These are phyloP conservation scores for Chelonoidis abingdonii DNA, from an alignment of 2,113 vertebrate genomes.

Conservation along the genomic window DNA sequence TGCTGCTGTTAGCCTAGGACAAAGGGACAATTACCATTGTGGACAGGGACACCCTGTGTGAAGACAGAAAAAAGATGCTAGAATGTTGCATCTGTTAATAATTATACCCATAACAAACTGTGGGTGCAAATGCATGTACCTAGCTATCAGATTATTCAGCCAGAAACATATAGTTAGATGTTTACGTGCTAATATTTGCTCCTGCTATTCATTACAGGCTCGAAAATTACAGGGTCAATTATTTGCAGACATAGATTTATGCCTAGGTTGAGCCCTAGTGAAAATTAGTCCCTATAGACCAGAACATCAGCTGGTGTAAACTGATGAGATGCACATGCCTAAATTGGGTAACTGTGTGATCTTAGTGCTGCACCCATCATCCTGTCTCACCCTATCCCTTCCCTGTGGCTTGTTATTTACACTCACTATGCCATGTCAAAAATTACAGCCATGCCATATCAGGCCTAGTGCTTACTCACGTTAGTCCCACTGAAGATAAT, in stretches of 20 bases:
- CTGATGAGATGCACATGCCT: neutral
- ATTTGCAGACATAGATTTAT: neutral
- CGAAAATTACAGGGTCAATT: neutral
- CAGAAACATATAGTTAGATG: neutral
- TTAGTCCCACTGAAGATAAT: neutral
- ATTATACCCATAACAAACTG: neutral
- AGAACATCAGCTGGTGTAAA: neutral
- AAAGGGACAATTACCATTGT: neutral
- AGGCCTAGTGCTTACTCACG: neutral
- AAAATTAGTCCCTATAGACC: neutral
- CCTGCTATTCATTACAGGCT: neutral
- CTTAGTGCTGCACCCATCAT: neutral
- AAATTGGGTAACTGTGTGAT: neutral
- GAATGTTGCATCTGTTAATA: conserved; percentile 15
- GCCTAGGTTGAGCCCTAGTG: neutral
- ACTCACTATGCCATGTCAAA: neutral
- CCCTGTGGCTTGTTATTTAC: neutral
- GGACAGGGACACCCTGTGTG: neutral
- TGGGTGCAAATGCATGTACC: neutral
- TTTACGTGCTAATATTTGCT: neutral
- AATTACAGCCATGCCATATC: neutral
- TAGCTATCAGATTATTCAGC: neutral
- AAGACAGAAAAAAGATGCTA: neutral
- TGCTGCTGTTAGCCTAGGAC: neutral
- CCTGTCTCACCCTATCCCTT: neutral